These are phyloP conservation scores for Prunella fulvescens DNA, from an alignment of 2,113 vertebrate genomes.

Conservation along the genomic window DNA sequence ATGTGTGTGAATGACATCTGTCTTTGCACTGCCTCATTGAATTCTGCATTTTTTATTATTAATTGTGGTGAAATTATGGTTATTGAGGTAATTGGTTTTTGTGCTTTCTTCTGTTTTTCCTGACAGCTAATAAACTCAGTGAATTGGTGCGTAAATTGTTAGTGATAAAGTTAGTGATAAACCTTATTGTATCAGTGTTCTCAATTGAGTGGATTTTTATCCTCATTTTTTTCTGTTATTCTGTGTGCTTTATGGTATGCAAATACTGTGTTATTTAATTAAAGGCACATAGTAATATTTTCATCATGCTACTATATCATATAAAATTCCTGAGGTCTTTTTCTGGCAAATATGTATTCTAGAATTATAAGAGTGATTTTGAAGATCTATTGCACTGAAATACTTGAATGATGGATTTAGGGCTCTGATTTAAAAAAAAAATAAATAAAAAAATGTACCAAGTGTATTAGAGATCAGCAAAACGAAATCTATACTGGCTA, in stretches of 20 bases:
- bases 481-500: neutral
- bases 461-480: neutral
- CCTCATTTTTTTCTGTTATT: neutral
- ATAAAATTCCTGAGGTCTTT: neutral
- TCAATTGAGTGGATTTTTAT: neutral
- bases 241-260: neutral
- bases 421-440: neutral
- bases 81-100: neutral
- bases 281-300: neutral
- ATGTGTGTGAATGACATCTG: neutral
- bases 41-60: neutral
- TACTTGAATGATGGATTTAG: neutral
- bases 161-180: neutral
- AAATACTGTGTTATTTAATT: neutral
- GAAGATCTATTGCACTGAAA: neutral
- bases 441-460: neutral
- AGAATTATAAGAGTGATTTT: neutral
- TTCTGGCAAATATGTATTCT: neutral
- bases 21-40: neutral
- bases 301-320: neutral
- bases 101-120: neutral
- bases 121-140: neutral
- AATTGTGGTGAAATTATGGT: neutral
- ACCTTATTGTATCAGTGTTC: neutral
- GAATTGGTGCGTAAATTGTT: neutral